Evolutionary conservation across 92 coral and sea anemone genomes (phyloP), one percentile per base, ranked within the genome.

Genomic region (Diadumene lineata): DNA sequence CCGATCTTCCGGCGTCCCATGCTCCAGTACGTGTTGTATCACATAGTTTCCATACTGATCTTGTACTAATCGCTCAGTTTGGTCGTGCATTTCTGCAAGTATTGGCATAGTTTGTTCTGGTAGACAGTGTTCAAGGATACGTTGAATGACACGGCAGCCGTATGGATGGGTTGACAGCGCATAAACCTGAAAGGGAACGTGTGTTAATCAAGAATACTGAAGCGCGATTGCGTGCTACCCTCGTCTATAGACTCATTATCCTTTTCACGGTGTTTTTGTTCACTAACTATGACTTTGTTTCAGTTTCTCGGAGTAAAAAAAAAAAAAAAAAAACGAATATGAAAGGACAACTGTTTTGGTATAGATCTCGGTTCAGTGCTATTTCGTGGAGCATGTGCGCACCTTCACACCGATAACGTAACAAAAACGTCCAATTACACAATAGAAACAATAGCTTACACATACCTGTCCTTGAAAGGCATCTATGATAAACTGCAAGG

Each of bases 11-110:
- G 80, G 93, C 0, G 97, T 88, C 43, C 99, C 99, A 60, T 96
- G 99, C 66, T 96, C 99, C 77, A 96, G 58, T 27, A 96, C 99
- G 33, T 96, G 99, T 16, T 96, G 99, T 9, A 96, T 96, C 43
- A 96, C 99, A 64, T 96, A 96, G 83, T 96, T 96, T 7, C 99
- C 99, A 51, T 96, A 96, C 73, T 96, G 99, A 70, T 96, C 99
- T 79, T 96, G 99, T 7, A 96, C 99, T 8, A 96, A 94, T 26
- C 99, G 81, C 24, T 96, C 97, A 0, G 97, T 92, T 55, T 92
- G 93, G 24, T 92, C 96, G 65, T 91, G 99, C 17, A 96, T 87
- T 67, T 96, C 99, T 24, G 73, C 84, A 53, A 96, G 83, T 50
- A 96, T 92, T 10, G 97, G 97, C 22, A 77, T 30, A 15, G 99